Base-by-base conservation (phyloP, 2,888 invertebrate species). In the Leucophenga maculata region DNA sequence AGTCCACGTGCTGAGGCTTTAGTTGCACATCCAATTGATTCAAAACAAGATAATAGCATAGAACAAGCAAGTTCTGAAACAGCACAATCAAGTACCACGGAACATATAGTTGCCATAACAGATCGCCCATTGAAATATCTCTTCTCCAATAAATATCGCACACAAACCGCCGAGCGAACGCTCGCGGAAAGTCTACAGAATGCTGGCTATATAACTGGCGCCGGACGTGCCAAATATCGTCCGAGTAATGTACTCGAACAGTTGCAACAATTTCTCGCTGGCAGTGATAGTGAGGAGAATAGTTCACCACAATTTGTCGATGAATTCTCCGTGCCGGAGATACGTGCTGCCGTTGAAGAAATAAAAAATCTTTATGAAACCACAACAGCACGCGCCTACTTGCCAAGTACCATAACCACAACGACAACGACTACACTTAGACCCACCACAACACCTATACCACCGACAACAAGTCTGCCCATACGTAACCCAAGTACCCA, bases 141-240 rank as follows among this genome's bases (percentile, higher is more conserved):
- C 3, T 88, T 80, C 70, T 87, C 87, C 1, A 85, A 85, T 48
- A 87, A 87, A 69, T 88, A 86, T 69, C 82, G 87, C 0, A 84
- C 86, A 18, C 77, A 82, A 64, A 80, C 86, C 0, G 85, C 84
- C 1, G 88, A 87, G 69, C 82, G 75, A 3, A 81, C 80, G 0
- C 71, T 87, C 44, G 85, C 88, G 0, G 87, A 87, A 9, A 85
- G 87, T 46, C 69, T 88, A 2, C 85, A 85, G 67, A 85, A 87
- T 72, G 86, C 86, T 0, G 88, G 87, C 0, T 87, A 88, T 31
- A 78, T 86, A n/a, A 69, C 78, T 3, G 81, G 82, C 3, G 74
- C 78, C 11, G 80, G 78, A 16, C 75, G 80, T 13, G 26, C 70
- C 1, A 80, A 84, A 68, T 79, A 78, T 54, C 77, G 84, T 20